Evolutionary conservation across 30 jellyfish, hydroid and myxozoan species (phyloP).

Genomic region (Turritopsis dohrnii): DNA sequence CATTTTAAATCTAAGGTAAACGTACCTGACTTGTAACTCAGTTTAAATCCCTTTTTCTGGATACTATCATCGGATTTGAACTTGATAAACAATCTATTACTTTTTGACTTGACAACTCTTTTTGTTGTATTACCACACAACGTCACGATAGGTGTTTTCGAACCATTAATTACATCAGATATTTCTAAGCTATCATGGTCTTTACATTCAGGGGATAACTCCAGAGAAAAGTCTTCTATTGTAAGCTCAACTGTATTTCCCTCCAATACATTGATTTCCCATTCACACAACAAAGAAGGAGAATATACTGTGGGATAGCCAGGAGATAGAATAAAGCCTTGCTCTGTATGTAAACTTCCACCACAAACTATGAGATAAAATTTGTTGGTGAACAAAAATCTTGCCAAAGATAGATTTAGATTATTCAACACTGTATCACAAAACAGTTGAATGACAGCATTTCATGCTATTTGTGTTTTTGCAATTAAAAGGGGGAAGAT

Average conservation of each 20-base stretch:
- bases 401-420: no score
- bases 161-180: conserved; percentile 40
- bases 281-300: conserved; percentile 44
- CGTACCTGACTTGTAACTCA: conserved; percentile 53
- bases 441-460: no score
- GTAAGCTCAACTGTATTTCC: conserved; percentile 55
- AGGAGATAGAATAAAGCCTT: conserved; percentile 66
- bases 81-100: conserved; percentile 23
- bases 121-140: conserved; percentile 47
- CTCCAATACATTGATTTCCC: conserved; percentile 43
- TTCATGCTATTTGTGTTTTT: no score
- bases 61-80: conserved; percentile 38
- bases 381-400: not conserved
- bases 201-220: conserved; percentile 39
- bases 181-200: conserved; percentile 39
- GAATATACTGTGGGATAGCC: conserved; percentile 60
- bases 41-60: conserved; percentile 39
- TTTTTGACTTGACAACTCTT: conserved; percentile 29
- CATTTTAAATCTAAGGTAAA: not conserved
- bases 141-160: conserved; percentile 20
- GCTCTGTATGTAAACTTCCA: conserved; percentile 48
- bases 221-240: conserved; percentile 40
- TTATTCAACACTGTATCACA: no score
- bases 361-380: conserved; percentile 65
- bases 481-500: no score